Evolutionary conservation across 2,113 vertebrate species (phyloP).

Genomic region (Calypte anna): DNA sequence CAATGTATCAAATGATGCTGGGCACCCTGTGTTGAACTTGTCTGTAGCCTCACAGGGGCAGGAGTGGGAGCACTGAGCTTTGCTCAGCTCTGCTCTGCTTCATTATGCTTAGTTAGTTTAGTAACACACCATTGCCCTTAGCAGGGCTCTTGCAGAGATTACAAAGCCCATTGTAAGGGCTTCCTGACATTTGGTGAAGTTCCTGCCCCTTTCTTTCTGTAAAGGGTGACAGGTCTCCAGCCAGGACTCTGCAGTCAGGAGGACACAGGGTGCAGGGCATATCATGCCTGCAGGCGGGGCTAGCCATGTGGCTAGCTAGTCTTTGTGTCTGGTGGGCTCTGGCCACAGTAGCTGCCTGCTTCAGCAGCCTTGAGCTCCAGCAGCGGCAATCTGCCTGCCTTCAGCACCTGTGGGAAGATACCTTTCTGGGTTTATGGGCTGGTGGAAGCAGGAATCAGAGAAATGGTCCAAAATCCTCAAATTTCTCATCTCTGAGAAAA

Average conservation of each 20-base stretch:
- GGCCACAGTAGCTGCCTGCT: background rate
- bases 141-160: background rate
- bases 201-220: background rate
- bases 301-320: accelerated
- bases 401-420: accelerated
- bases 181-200: background rate
- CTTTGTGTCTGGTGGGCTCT: background rate
- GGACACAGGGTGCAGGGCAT: background rate
- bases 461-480: background rate
- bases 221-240: background rate
- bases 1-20: background rate
- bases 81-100: background rate
- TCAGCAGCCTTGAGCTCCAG: background rate
- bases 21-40: accelerated
- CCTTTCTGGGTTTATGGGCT: background rate
- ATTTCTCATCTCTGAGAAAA: background rate
- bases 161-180: background rate
- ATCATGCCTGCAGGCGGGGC: accelerated
- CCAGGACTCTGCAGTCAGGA: background rate
- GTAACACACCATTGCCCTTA: background rate
- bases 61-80: background rate
- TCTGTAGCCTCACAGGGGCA: background rate
- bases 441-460: background rate
- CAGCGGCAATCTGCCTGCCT: background rate
- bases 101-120: background rate